These are phyloP conservation scores for Zeus faber DNA, from an alignment of 2,113 vertebrate genomes.

Conservation along the genomic window DNA sequence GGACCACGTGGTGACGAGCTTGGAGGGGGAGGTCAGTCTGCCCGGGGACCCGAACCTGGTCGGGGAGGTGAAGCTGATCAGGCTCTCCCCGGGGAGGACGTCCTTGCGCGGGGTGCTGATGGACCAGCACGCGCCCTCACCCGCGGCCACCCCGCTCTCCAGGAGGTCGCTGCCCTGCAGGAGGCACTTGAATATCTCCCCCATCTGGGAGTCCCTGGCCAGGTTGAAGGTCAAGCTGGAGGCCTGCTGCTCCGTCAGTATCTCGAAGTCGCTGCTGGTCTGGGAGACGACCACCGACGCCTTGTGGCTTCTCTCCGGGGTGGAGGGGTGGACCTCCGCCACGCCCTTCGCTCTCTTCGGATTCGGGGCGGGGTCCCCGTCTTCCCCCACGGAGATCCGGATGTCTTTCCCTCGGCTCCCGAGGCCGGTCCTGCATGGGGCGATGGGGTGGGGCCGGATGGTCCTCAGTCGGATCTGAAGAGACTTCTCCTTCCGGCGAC, in stretches of 20 bases:
- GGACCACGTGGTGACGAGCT: constrained; percentile 54
- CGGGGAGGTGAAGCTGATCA: constrained; percentile 63
- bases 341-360: background rate
- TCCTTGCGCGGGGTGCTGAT: constrained; percentile 84
- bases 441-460: constrained; percentile 1
- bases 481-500: background rate
- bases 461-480: background rate
- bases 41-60: constrained; percentile 67
- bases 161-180: constrained; percentile 90
- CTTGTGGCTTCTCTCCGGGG: constrained; percentile 42
- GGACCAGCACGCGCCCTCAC: constrained; percentile 79
- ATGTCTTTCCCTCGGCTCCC: constrained; percentile 79
- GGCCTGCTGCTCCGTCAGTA: constrained; percentile 90
- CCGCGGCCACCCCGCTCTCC: constrained; percentile 68
- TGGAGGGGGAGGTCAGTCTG: constrained; percentile 71
- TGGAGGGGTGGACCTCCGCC: constrained; percentile 4
- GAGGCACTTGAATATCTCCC: constrained; percentile 95
- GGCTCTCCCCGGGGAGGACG: constrained; percentile 62
- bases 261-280: constrained; percentile 79
- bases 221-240: constrained; percentile 94
- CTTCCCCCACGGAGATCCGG: constrained; percentile 50
- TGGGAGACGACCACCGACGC: constrained; percentile 48
- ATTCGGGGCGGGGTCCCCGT: constrained; percentile 2
- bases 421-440: constrained; percentile 60
- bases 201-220: constrained; percentile 95